These are phyloP conservation scores for Drosophila parvula DNA, from an alignment of 1,140 invertebrate species.

Conservation along the genomic window DNA sequence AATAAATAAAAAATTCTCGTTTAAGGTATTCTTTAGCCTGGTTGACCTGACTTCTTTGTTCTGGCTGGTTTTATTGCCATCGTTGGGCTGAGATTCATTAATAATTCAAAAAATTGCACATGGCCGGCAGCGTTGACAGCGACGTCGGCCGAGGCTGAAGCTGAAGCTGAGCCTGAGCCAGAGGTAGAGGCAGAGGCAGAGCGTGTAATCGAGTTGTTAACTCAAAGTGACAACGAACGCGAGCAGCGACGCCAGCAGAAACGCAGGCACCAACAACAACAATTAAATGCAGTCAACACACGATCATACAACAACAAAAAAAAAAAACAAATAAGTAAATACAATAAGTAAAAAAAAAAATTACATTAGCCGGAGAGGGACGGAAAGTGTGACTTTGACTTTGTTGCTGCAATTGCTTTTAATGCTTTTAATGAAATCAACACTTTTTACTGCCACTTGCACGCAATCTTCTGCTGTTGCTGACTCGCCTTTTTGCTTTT, in stretches of 20 bases:
- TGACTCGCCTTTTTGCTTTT: conserved; percentile 18
- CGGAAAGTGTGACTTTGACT: conserved; percentile 57
- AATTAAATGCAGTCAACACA: conserved; percentile 81
- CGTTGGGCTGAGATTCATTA: conserved; percentile 73
- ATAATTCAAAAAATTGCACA: conserved; percentile 81
- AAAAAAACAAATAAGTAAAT: conserved; percentile 5
- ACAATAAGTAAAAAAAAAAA: conserved; percentile 11
- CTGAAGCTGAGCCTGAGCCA: conserved; percentile 31
- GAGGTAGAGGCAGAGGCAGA: conserved; percentile 45
- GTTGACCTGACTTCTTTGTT: background rate
- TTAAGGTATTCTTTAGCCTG: conserved; percentile 9
- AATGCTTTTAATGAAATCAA: conserved; percentile 82
- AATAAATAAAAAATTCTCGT: background rate
- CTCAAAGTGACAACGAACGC: conserved; percentile 79
- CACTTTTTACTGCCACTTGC: conserved; percentile 70
- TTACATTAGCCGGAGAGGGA: conserved; percentile 14
- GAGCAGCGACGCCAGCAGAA: conserved; percentile 33
- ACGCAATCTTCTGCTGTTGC: conserved; percentile 56
- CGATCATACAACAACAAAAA: conserved; percentile 47
- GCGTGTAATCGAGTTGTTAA: conserved; percentile 80
- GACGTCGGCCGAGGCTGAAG: conserved; percentile 31
- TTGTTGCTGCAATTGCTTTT: conserved; percentile 46
- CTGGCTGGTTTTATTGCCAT: conserved; percentile 35
- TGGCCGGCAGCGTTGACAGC: conserved; percentile 69
- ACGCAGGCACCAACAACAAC: conserved; percentile 39